Percentiles rank a stretch among this genome's conserved stretches.
Evolutionary conservation across 1,140 invertebrate species (phyloP).

Genomic region (Harlomillsia oculata): DNA sequence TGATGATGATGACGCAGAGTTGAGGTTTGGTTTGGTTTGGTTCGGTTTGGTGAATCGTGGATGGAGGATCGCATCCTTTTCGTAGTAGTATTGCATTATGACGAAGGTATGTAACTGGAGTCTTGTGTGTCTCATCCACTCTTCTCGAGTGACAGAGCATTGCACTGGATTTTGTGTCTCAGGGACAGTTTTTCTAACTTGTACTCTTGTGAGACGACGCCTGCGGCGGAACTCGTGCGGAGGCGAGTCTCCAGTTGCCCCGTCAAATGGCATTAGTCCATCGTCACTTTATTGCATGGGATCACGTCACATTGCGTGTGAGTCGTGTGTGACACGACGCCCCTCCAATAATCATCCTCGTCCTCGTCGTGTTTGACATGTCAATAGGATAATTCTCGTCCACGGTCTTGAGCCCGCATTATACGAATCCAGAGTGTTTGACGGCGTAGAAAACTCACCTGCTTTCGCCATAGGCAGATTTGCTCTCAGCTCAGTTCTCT

Average conservation of each 20-base stretch:
- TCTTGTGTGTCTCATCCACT: not conserved
- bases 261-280: constrained; percentile 6
- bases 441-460: too few relatives aligned
- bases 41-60: not conserved
- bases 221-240: constrained; percentile 18
- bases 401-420: too few relatives aligned
- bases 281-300: constrained; percentile 19
- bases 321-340: constrained; percentile 25
- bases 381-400: constrained; percentile 24
- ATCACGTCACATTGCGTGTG: constrained; percentile 27
- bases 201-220: constrained; percentile 8
- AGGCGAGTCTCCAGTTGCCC: constrained; percentile 15
- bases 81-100: not conserved
- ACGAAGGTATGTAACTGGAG: not conserved
- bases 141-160: constrained; percentile 10
- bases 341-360: constrained; percentile 26
- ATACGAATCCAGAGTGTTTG: too few relatives aligned
- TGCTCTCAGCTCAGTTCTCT: too few relatives aligned
- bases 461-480: too few relatives aligned
- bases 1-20: too few relatives aligned
- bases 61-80: too few relatives aligned
- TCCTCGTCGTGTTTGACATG: constrained; percentile 25
- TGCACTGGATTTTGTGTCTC: constrained; percentile 23
- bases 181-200: constrained; percentile 14
- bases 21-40: not conserved